phyloP scores from a whole-genome alignment of 2,797 vertebrate species.

The Eurystomus glaucurus region DNA sequence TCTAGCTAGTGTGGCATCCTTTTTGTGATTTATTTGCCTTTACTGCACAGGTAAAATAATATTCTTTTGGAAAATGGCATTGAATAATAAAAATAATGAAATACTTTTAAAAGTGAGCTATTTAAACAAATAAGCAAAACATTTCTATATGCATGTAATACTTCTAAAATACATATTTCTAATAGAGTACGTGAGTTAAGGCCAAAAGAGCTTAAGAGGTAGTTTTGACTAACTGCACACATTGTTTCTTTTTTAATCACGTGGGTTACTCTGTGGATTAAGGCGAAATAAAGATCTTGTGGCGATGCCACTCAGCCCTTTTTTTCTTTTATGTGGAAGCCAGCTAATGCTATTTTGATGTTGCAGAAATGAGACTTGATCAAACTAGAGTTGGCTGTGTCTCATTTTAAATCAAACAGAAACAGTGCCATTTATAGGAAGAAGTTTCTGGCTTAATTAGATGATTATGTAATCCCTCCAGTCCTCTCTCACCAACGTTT shows the following conservation, averaged over 20 bases:
- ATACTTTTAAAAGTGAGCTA: background rate
- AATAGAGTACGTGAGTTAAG: background rate
- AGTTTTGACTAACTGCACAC: background rate
- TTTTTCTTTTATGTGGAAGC: conserved; percentile 38
- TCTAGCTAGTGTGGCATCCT: background rate
- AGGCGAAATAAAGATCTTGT: background rate
- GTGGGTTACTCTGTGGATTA: background rate
- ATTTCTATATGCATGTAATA: background rate
- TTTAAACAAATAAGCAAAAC: background rate
- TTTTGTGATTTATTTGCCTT: background rate
- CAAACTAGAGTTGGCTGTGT: conserved; percentile 23
- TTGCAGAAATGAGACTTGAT: conserved; percentile 47
- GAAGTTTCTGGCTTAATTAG: conserved; percentile 51
- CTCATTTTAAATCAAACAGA: conserved; percentile 44
- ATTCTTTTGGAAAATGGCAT: background rate
- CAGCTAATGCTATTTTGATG: conserved; percentile 48
- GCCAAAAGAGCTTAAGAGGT: background rate
- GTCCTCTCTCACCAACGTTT: background rate
- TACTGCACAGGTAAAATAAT: background rate
- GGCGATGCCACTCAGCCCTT: conserved; percentile 10
- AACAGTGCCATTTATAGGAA: conserved; percentile 18
- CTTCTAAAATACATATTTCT: background rate
- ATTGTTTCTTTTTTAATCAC: conserved; percentile 40
- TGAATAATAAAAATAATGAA: background rate
- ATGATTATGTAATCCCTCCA: conserved; percentile 25